These are phyloP conservation scores for Tiliacea aurago DNA, from an alignment of 2,888 invertebrate species.

Conservation along the genomic window DNA sequence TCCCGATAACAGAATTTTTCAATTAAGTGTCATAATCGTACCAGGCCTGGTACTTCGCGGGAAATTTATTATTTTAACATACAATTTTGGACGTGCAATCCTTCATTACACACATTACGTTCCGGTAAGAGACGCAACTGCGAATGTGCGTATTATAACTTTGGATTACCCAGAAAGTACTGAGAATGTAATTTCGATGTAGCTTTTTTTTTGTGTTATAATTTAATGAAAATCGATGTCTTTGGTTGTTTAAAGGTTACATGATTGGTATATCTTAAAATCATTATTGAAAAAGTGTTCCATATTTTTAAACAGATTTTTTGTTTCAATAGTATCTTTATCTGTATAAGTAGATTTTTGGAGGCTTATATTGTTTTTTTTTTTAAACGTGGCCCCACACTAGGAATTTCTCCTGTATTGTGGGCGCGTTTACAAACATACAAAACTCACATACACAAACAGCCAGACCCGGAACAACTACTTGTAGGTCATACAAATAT, in stretches of 20 bases:
- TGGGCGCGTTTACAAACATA: no score
- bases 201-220: conserved; percentile 46
- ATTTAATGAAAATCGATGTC: conserved; percentile 50
- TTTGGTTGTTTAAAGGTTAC: conserved; percentile 24
- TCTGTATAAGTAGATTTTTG: background rate
- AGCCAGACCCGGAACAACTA: no score
- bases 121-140: conserved; percentile 70
- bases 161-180: conserved; percentile 64
- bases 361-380: no score
- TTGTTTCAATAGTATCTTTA: background rate
- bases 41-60: conserved; percentile 75
- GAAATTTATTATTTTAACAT: conserved; percentile 85
- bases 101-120: conserved; percentile 77
- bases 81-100: conserved; percentile 82
- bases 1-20: conserved; percentile 87
- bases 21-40: conserved; percentile 89
- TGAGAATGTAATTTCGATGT: conserved; percentile 50
- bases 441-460: no score
- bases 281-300: conserved; percentile 3
- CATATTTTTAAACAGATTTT: background rate
- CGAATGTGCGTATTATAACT: conserved; percentile 58
- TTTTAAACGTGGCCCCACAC: no score
- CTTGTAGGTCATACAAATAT: no score
- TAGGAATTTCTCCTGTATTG: no score
- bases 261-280: background rate